phyloP scores from a whole-genome alignment of 2,888 invertebrate species.

The Ecliptopera silaceata region DNA sequence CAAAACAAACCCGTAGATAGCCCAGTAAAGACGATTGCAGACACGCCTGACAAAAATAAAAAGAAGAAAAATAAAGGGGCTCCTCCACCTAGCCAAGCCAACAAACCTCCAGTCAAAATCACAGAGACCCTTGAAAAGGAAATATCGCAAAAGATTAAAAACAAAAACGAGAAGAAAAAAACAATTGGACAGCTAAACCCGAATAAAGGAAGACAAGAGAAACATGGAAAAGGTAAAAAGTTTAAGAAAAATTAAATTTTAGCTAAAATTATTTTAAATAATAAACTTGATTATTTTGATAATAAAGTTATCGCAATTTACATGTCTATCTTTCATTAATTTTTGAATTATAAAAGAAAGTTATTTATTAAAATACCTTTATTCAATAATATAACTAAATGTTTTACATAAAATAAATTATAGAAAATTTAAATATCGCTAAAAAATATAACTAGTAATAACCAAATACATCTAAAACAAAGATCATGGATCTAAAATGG shows the following conservation, averaged over 20 bases:
- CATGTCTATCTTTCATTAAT: background rate
- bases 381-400: background rate
- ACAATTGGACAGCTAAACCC: slow-evolving; percentile 62
- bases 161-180: slow-evolving; percentile 62
- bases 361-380: background rate
- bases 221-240: slow-evolving; percentile 45
- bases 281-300: slow-evolving; percentile 29
- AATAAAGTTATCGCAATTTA: slow-evolving; percentile 38
- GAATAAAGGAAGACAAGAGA: slow-evolving; percentile 41
- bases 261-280: slow-evolving; percentile 19
- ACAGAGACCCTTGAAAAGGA: slow-evolving; percentile 55
- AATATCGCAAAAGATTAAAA: slow-evolving; percentile 65
- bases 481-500: slow-evolving; percentile 4
- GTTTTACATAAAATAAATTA: slow-evolving; percentile 5
- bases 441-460: slow-evolving; percentile 2
- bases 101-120: slow-evolving; percentile 51
- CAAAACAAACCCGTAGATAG: slow-evolving; percentile 25
- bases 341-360: background rate
- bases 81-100: slow-evolving; percentile 13
- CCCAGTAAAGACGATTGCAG: slow-evolving; percentile 16
- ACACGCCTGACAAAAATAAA: slow-evolving; percentile 47
- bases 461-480: background rate
- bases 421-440: slow-evolving; percentile 3
- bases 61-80: slow-evolving; percentile 38
- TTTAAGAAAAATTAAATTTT: slow-evolving; percentile 46